phyloP scores from a whole-genome alignment of 2,113 vertebrate genomes.

The Malurus cyaneus region DNA sequence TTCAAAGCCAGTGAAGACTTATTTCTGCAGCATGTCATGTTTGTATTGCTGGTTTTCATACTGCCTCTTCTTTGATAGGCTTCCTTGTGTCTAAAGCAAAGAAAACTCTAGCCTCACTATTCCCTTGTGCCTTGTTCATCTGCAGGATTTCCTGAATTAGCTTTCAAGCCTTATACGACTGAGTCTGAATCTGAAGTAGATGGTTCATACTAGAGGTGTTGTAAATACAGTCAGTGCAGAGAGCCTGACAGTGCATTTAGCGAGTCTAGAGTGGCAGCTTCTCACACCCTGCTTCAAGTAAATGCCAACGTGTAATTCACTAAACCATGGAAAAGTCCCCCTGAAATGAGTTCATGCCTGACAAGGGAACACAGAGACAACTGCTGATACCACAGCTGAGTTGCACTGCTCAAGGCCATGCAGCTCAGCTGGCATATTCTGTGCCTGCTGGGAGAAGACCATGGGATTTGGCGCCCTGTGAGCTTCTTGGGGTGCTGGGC shows the following conservation, averaged over 20 bases:
- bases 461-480: not conserved
- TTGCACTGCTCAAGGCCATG: rapidly evolving
- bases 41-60: not conserved
- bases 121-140: not conserved
- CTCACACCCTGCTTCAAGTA: not conserved
- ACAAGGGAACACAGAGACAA: not conserved
- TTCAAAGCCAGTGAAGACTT: not conserved
- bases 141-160: not conserved
- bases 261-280: not conserved
- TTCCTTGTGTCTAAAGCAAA: not conserved
- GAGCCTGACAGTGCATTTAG: not conserved
- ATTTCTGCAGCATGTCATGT: not conserved
- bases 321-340: rapidly evolving
- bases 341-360: not conserved
- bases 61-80: not conserved
- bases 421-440: not conserved
- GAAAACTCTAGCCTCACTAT: not conserved
- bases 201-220: not conserved
- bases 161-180: not conserved
- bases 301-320: not conserved
- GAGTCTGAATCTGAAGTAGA: not conserved
- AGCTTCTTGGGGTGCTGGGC: not conserved
- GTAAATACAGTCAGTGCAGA: not conserved
- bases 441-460: not conserved
- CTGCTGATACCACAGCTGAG: not conserved